Conservation (phyloP, 2,888 invertebrate species). For the Neoscelio sp. region DNA sequence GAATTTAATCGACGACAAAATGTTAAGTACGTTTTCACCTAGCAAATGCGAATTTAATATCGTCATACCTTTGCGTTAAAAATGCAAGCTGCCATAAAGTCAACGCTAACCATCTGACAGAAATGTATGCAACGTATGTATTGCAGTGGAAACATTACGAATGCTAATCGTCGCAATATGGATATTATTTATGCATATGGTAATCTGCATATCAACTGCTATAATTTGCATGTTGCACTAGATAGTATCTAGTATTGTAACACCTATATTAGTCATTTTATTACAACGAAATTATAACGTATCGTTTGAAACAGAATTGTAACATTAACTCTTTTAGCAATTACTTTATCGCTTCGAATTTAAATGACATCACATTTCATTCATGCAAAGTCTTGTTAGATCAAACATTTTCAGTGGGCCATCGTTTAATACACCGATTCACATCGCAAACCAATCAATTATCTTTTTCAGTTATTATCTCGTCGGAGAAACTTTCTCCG, state of each 20-base stretch:
- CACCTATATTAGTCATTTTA: conserved; percentile 16
- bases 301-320: not conserved
- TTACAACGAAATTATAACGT: not conserved
- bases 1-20: conserved; percentile 7
- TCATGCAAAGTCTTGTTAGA: not conserved
- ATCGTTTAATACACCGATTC: conserved; percentile 9
- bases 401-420: conserved; percentile 13
- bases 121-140: conserved; percentile 43
- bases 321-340: not conserved
- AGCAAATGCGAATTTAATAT: conserved; percentile 11
- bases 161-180: conserved; percentile 57
- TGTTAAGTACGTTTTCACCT: no score
- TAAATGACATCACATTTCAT: conserved; percentile 3
- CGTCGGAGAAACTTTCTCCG: conserved; percentile 20
- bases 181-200: conserved; percentile 37
- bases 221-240: conserved; percentile 49
- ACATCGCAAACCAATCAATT: conserved; percentile 20
- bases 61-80: conserved; percentile 21
- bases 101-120: conserved; percentile 38
- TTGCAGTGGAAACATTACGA: conserved; percentile 48
- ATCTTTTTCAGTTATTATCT: conserved; percentile 18
- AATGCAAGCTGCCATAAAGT: conserved; percentile 15
- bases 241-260: conserved; percentile 22
- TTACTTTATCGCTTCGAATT: conserved; percentile 4
- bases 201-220: conserved; percentile 45